Evolutionary conservation across 2,888 invertebrate species (phyloP).

Genomic region (Archaeoteleia sp.): DNA sequence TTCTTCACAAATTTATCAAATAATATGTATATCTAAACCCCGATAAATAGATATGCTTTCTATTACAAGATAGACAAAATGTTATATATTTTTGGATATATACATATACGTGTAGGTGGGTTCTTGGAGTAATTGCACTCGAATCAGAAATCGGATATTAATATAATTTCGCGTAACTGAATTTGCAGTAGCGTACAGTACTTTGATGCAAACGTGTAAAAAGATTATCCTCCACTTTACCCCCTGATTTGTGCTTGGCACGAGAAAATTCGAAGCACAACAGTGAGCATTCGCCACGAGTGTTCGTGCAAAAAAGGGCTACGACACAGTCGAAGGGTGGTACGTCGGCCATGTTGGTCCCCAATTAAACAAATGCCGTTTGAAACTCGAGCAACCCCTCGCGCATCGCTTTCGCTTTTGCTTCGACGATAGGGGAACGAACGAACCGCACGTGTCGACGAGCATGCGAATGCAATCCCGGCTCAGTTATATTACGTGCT

Average conservation of each 20-base stretch:
- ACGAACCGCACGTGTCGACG: constrained; percentile 63
- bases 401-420: constrained; percentile 54
- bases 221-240: constrained; percentile 21
- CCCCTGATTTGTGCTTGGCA: constrained; percentile 14
- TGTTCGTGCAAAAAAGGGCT: constrained; percentile 39
- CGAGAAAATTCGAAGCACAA: constrained; percentile 34
- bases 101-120: too few relatives aligned
- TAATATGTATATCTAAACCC: too few relatives aligned
- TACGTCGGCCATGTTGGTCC: constrained; percentile 61
- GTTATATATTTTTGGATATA: too few relatives aligned
- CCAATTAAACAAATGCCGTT: constrained; percentile 71
- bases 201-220: constrained; percentile 6
- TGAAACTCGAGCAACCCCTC: constrained; percentile 63
- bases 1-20: too few relatives aligned
- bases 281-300: constrained; percentile 19
- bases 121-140: too few relatives aligned
- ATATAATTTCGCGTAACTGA: neutral
- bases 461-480: constrained; percentile 56
- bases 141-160: too few relatives aligned
- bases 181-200: neutral
- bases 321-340: constrained; percentile 52
- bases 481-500: constrained; percentile 29
- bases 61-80: too few relatives aligned
- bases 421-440: constrained; percentile 48
- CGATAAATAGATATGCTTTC: too few relatives aligned